Percentiles rank a stretch among this genome's conserved stretches.
phyloP scores from a whole-genome alignment of 2,797 vertebrate species.

The Graptemys geographica region DNA sequence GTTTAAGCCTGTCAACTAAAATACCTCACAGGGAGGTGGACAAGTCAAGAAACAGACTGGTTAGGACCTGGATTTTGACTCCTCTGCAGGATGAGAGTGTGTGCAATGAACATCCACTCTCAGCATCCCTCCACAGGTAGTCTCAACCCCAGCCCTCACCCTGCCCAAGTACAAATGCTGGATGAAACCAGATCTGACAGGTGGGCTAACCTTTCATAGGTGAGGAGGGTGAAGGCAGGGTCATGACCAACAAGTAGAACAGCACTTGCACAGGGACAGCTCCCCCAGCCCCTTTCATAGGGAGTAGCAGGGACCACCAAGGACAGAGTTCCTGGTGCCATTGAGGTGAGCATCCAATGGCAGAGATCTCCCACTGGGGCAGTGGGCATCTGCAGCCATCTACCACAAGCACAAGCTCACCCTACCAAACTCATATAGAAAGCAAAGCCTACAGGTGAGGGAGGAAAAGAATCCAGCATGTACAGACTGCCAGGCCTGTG shows the following conservation, averaged over 20 bases:
- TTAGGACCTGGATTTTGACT: background rate
- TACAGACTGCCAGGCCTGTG: background rate
- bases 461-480: background rate
- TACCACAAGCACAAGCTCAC: background rate
- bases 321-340: background rate
- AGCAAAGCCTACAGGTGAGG: background rate
- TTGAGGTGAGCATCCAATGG: background rate
- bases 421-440: background rate
- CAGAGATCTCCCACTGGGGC: background rate
- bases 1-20: background rate
- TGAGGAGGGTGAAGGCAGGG: background rate
- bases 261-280: background rate
- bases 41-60: background rate
- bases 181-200: background rate
- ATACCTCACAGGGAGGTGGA: background rate
- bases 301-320: background rate
- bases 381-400: background rate
- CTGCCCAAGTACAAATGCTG: background rate
- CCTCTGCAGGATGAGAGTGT: background rate
- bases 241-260: rapidly evolving
- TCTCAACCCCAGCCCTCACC: background rate
- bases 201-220: background rate
- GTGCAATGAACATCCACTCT: background rate
- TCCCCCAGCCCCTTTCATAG: background rate
- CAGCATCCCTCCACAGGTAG: background rate